Evolutionary conservation across 1,140 invertebrate genomes (phyloP), one percentile per base, ranked within the genome.

Genomic region (Scaptomyza graminum): DNA sequence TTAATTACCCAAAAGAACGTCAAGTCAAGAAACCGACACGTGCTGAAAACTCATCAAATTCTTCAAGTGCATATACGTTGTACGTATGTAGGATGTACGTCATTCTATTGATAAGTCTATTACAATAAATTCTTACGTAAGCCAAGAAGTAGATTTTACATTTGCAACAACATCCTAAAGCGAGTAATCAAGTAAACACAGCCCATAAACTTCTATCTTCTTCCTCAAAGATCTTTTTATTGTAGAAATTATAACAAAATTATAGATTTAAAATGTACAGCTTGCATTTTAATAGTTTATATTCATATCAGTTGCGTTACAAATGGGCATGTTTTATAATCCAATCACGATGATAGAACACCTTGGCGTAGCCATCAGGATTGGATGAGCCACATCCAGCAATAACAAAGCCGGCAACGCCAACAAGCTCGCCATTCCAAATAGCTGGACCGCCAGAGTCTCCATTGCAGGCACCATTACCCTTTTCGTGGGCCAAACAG

Each of bases 301-400:
- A 37, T 34, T 34, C 34, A 11, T 12, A 15, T 18, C n/a, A 3
- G 5, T 18, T 18, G 50, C 13, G n/a, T 13, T 65, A 80, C 63
- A 79, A 68, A 49, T 77, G 46, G 5, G 79, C 72, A 60, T 84
- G 51, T 31, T 77, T 12, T 1, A 90, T 64, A 3, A 93, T 92
- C 93, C 93, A 94, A 8, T 92, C 70, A 1, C 74, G 47, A 66
- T 92, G 93, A 28, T 88, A 78, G 12, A 85, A 90, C 4, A 93
- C 90, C 74, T 91, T 91, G 2, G 93, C 93, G 69, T 92, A 94
- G 12, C 94, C 93, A 41, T 41, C 37, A n/a, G 15, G 52, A n/a
- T 11, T 66, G 6, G 16, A 5, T 34, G 63, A 41, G 5, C 52
- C 63, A 41, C 78, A 80, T 9, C 66, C 71, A 22, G 11, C 39